A percentile compares a stretch with the other conserved stretches of the same genome.
Evolutionary conservation across 1,140 invertebrate species (phyloP).

Genomic region (Nilaparvata lugens): DNA sequence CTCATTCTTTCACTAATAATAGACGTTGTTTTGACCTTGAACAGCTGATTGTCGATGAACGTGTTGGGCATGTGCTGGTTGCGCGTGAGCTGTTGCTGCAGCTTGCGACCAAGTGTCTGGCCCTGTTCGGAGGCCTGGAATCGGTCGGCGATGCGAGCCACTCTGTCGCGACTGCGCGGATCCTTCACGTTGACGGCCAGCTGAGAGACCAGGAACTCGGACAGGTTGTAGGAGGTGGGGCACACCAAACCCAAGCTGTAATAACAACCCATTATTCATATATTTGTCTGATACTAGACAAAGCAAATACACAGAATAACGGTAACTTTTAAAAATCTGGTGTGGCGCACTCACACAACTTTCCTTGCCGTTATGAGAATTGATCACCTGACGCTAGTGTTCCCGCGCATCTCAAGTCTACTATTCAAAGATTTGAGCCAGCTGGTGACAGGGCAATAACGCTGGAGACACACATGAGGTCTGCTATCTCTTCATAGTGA

Average conservation of each 20-base stretch:
- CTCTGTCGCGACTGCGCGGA: conserved; percentile 9
- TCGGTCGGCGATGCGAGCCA: conserved; percentile 35
- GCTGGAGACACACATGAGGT: too few species aligned
- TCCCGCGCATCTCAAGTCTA: too few species aligned
- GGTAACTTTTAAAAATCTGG: too few species aligned
- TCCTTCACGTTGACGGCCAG: conserved; percentile 29
- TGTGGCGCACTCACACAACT: too few species aligned
- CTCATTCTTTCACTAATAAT: not conserved
- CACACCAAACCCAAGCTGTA: conserved; percentile 47
- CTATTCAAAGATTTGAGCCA: too few species aligned
- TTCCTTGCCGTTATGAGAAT: too few species aligned
- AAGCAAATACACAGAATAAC: too few species aligned
- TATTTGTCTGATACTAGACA: too few species aligned
- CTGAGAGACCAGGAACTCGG: conserved; percentile 59
- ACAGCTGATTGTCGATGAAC: not conserved
- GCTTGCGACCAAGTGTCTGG: not conserved
- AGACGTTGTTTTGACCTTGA: not conserved
- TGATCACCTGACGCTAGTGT: too few species aligned
- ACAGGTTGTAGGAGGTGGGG: conserved; percentile 57
- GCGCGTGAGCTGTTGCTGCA: not conserved
- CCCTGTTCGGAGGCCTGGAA: conserved; percentile 16
- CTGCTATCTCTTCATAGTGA: too few species aligned
- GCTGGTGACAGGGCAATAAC: too few species aligned
- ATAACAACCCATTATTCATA: too few species aligned
- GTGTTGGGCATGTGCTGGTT: not conserved